Conservation (phyloP, 2,888 invertebrate species). For the Serripes groenlandicus region DNA sequence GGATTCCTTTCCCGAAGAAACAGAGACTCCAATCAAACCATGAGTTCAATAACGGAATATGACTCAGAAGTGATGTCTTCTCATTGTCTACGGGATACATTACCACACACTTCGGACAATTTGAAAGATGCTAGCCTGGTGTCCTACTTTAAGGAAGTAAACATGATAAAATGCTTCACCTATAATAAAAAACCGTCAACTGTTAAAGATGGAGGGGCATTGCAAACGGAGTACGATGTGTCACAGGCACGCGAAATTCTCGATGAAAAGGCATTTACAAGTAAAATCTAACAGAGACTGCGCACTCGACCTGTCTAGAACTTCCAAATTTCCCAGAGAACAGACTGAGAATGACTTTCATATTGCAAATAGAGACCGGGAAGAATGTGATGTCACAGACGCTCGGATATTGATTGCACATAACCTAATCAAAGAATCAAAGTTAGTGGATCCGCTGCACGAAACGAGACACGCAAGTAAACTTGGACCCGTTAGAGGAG, state of each 20-base stretch:
- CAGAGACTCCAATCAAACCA: background rate
- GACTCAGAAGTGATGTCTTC: slow-evolving; percentile 2
- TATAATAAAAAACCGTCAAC: too few relatives aligned
- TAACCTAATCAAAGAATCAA: too few relatives aligned
- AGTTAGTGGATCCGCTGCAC: slow-evolving; percentile 30
- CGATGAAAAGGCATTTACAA: background rate
- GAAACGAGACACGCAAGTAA: slow-evolving; percentile 32
- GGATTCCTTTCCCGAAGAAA: background rate
- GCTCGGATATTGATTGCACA: too few relatives aligned
- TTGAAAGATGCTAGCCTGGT: slow-evolving; percentile 6
- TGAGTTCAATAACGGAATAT: slow-evolving; percentile 6
- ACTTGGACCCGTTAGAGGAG: slow-evolving; percentile 37
- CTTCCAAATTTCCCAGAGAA: background rate
- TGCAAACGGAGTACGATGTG: too few relatives aligned
- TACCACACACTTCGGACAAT: slow-evolving; percentile 10
- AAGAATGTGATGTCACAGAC: too few relatives aligned
- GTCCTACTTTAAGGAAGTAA: background rate
- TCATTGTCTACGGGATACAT: background rate
- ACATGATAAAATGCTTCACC: background rate
- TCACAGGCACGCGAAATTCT: too few relatives aligned
- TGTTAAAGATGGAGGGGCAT: too few relatives aligned
- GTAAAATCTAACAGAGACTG: slow-evolving; percentile 35
- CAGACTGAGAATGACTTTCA: slow-evolving; percentile 4
- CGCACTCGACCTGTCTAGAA: slow-evolving; percentile 9
- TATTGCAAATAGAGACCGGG: background rate